Conservation (phyloP, 2,797 vertebrate species). For the Protonibea diacanthus region DNA sequence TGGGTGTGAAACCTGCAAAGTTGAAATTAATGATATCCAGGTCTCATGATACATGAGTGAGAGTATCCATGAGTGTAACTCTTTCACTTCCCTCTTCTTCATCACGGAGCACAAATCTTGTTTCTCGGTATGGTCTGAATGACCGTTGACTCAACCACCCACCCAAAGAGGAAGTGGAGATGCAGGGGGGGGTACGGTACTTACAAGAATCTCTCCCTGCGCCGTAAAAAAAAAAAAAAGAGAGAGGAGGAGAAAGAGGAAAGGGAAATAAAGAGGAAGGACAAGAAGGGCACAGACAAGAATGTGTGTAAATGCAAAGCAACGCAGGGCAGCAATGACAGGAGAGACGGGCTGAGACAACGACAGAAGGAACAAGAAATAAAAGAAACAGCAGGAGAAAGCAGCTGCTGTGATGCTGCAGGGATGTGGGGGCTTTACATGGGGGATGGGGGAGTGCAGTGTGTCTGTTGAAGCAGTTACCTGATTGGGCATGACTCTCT, state of each 20-base stretch:
- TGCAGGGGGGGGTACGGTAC: conserved; percentile 67
- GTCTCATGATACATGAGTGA: neutral
- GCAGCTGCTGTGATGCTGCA: conserved; percentile 7
- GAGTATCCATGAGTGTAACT: neutral
- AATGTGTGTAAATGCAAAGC: conserved; percentile 45
- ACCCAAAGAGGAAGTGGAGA: conserved; percentile 64
- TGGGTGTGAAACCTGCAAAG: neutral
- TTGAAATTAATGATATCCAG: neutral
- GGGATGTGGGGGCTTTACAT: neutral
- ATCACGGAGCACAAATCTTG: neutral
- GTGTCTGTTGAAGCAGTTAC: conserved; percentile 73
- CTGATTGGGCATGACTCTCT: conserved; percentile 96
- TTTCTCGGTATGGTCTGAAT: conserved; percentile 25
- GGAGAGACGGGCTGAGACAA: conserved; percentile 62
- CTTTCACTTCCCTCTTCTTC: conserved; percentile 62
- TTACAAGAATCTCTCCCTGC: conserved; percentile 90
- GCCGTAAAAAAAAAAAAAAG: conserved; percentile 36
- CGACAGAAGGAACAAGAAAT: neutral
- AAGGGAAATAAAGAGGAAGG: conserved; percentile 32
- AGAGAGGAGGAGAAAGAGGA: conserved; percentile 38
- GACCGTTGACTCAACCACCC: conserved; percentile 38
- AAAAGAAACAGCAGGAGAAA: conserved; percentile 10
- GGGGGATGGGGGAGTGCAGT: neutral
- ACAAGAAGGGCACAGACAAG: conserved; percentile 46
- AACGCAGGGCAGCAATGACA: conserved; percentile 31